A percentile compares a stretch with the other conserved stretches of the same genome.
These are phyloP conservation scores for Eubasilissa splendida DNA, from an alignment of 2,888 invertebrate species.

Conservation along the genomic window DNA sequence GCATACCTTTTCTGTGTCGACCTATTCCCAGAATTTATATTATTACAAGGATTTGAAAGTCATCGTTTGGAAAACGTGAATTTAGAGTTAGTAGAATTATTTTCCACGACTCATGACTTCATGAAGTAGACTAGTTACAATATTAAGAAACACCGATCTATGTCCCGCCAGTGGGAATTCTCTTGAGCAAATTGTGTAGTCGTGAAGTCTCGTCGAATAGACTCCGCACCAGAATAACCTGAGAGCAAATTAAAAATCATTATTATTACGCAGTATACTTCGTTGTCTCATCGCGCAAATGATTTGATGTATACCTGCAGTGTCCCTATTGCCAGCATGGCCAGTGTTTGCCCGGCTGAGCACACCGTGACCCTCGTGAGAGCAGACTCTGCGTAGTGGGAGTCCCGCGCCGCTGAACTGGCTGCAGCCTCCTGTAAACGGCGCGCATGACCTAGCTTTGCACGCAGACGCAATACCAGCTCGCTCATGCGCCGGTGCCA, in stretches of 20 bases:
- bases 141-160: background rate
- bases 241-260: conserved; percentile 14
- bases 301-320: conserved; percentile 45
- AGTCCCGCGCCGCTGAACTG: conserved; percentile 46
- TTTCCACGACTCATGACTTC: too few species aligned
- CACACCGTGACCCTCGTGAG: conserved; percentile 46
- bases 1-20: background rate
- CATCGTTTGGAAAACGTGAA: too few species aligned
- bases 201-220: conserved; percentile 54
- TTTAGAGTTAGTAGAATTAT: too few species aligned
- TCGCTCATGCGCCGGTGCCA: conserved; percentile 60
- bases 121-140: too few species aligned
- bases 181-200: conserved; percentile 48
- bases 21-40: background rate
- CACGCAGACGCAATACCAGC: conserved; percentile 76
- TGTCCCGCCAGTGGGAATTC: conserved; percentile 42
- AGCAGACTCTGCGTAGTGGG: conserved; percentile 47
- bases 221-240: conserved; percentile 55
- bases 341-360: conserved; percentile 40
- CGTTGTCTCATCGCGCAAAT: too few species aligned
- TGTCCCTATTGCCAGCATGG: conserved; percentile 50
- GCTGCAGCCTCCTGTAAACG: conserved; percentile 76
- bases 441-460: conserved; percentile 75
- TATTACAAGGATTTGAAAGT: background rate
- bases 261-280: too few species aligned